Evolutionary conservation across 2,888 invertebrate genomes (phyloP).

Genomic region (Thera britannica): DNA sequence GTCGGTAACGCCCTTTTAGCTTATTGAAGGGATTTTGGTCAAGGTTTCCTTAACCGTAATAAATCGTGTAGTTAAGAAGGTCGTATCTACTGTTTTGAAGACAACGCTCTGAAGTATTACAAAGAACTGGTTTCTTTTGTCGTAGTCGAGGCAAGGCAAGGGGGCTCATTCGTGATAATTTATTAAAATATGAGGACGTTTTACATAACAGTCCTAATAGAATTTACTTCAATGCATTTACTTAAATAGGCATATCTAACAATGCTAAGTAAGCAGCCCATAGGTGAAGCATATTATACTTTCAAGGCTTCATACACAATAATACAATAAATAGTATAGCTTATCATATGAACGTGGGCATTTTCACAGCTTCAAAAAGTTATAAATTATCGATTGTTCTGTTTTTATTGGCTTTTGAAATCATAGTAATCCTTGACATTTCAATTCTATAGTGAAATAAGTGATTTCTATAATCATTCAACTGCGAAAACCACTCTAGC

Average conservation of each 20-base stretch:
- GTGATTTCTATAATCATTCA: constrained; percentile 5
- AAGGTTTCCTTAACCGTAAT: constrained; percentile 13
- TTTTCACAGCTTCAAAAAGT: too few species aligned
- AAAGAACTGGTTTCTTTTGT: constrained; percentile 21
- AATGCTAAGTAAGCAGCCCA: constrained; percentile 1
- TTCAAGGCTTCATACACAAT: not conserved
- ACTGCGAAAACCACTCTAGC: constrained; percentile 8
- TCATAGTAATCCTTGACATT: not conserved
- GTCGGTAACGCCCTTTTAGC: constrained; percentile 6
- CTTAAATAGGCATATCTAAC: constrained; percentile 8
- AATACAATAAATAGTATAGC: not conserved
- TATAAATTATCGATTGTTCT: not conserved
- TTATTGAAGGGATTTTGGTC: constrained; percentile 9
- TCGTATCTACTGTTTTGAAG: constrained; percentile 7
- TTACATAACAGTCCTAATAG: constrained; percentile 16
- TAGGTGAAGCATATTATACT: not conserved
- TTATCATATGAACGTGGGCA: too few species aligned
- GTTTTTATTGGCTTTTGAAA: not conserved
- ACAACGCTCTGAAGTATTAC: constrained; percentile 7
- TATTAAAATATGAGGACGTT: constrained; percentile 22
- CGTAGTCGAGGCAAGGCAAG: constrained; percentile 2
- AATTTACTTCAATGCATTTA: constrained; percentile 18
- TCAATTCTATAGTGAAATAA: not conserved
- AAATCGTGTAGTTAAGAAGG: constrained; percentile 14
- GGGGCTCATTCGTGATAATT: constrained; percentile 18